Base-by-base conservation (phyloP, 2,797 vertebrate species). In the Nannoperca obscura region DNA sequence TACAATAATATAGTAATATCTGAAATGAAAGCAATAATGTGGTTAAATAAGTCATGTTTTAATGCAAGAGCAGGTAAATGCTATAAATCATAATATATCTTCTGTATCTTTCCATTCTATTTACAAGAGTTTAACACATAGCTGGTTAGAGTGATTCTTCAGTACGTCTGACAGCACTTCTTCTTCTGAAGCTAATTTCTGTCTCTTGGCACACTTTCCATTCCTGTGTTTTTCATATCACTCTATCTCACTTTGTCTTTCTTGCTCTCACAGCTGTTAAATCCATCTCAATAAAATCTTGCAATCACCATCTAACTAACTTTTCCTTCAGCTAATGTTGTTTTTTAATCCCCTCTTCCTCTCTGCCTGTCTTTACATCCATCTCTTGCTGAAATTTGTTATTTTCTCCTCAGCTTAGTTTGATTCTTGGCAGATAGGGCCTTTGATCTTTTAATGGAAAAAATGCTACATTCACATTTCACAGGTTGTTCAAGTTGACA, bases 391-490 rank as follows among this genome's bases (percentile, higher is more conserved):
- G 76, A 84, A 79, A 78, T 78, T 38, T 82, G 55, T 78, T 84
- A 61, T 88, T 84, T 81, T 88, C 83, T 87, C 85, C 79, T 86
- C 85, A 87, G 81, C 86, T 89, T 76, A 77, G 82, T 85, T 90
- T 89, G 90, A 92, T 94, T 89, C 92, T 88, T 90, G 91, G 92
- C 92, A 91, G 87, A 91, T 85, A 88, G 91, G 87, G 86, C 93
- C 91, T 90, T 89, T 85, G 85, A 91, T 93, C 87, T 86, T 91
- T 91, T 78, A 88, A 90, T 88, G 82, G 79, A 85, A 91, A 92
- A 89, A 89, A 88, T 93, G 93, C 91, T 94, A 92, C 93, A 94
- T 97, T 97, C 96, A 97, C 96, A 97, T 97, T 97, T 97, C 94
- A 95, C 92, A 95, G 96, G 95, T 97, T 96, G 94, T 95, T 93